Evolutionary conservation across 2,888 invertebrate species (phyloP).

Genomic region (Meteorus cinctellus): DNA sequence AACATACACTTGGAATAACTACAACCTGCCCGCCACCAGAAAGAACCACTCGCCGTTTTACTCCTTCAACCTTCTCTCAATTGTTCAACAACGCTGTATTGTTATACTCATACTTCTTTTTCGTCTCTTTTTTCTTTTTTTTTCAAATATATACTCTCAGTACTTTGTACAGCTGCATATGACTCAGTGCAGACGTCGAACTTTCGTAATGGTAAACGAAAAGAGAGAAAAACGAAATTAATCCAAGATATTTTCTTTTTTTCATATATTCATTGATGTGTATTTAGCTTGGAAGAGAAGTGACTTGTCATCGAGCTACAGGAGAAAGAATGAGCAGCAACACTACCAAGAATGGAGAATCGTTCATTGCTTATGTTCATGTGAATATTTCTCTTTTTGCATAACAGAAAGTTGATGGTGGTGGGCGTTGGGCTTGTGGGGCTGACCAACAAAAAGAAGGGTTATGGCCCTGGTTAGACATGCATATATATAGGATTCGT

Average conservation of each 20-base stretch:
- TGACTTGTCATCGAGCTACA: too few species aligned
- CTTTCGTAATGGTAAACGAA: constrained; percentile 17
- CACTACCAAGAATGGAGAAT: too few species aligned
- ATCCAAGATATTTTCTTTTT: not conserved
- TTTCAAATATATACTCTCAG: not conserved
- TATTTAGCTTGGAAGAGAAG: too few species aligned
- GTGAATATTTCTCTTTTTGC: constrained; percentile 29
- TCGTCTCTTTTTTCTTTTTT: not conserved
- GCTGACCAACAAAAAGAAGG: constrained; percentile 7
- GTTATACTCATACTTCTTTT: not conserved
- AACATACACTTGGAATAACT: constrained; percentile 64
- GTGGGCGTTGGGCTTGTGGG: constrained; percentile 4
- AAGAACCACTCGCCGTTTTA: constrained; percentile 44
- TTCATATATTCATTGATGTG: not conserved
- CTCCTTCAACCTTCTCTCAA: constrained; percentile 63
- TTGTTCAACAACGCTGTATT: constrained; percentile 44
- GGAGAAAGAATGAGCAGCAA: too few species aligned
- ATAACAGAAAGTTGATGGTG: constrained; percentile 29
- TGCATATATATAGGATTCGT: not conserved
- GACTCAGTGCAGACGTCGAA: not conserved
- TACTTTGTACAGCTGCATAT: not conserved
- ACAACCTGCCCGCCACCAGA: constrained; percentile 57
- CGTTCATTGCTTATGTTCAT: constrained; percentile 31
- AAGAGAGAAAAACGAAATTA: not conserved
- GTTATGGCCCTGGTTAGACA: constrained; percentile 7